Base-by-base conservation (phyloP, 64 coral and sea anemone genomes). In the Porites lutea region DNA sequence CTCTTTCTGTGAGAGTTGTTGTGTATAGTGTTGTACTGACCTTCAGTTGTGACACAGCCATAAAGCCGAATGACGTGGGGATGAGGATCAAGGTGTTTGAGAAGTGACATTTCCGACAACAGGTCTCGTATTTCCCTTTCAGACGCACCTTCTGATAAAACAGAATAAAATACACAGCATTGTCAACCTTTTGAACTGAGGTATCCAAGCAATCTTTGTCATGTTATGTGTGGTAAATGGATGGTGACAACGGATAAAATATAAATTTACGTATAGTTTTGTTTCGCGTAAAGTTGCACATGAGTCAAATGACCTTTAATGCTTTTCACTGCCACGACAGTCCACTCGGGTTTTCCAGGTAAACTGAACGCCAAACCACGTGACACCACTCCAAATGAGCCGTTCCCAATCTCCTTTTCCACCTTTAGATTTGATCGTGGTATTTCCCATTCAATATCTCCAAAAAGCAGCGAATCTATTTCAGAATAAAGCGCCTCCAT, bases 301-400 rank as follows among this genome's bases (percentile, higher is more conserved):
- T 37, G 1, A 37, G 54, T 57, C 18, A 27, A 19, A 13, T 65
- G 12, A 93, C 92, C 92, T 93, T 79, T 59, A 52, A 93, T 53
- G 2, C 86, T 82, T 37, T 93, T 93, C 4, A 93, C 92, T 48
- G 92, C 92, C 1, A 93, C 92, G 5, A 93, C 81, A 54, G 76
- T 86, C 59, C 88, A 88, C 19, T 81, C 92, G 55, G 88, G 70
- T 37, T 82, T 93, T 62, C 86, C 92, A 16, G 87, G 75, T 19
- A 73, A 65, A 59, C 88, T 86, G 6, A 82, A 48, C 3, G 81
- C 85, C 22, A 93, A 78, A 18, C 75, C 92, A 53, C 92, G 86
- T 49, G 92, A 93, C 12, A 93, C 92, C 43, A 88, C 92, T 4
- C 92, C 92, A 53, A 89, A 93, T n/a, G 86, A 66, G 8, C 91